Base-by-base conservation (phyloP, 2,797 vertebrate genomes). In the Poecilia picta region DNA sequence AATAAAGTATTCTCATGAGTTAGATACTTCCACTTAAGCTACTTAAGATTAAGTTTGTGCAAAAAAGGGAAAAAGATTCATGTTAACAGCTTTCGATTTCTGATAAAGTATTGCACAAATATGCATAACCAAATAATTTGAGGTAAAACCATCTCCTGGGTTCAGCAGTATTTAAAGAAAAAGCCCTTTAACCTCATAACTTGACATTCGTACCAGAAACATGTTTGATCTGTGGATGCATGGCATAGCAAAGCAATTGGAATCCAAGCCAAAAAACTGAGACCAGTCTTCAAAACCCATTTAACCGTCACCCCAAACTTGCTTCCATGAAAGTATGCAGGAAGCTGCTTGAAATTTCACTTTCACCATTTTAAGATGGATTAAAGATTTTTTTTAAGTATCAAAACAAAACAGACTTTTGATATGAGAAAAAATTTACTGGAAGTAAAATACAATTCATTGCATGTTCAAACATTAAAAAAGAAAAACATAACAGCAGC, bases 21-120 rank as follows among this genome's bases (percentile, higher is more conserved):
- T 18, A 49, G 18, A 20, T 20, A 0, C 6, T 49, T 53, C 51
- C 20, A 4, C 8, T 6, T 55, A 55, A 57, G 11, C 25, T n/a
- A 28, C 10, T 12, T n/a, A 55, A n/a, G 11, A 13, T n/a, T 2
- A 25, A 10, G 11, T n/a, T 55, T 55, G 3, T n/a, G 4, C 3
- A 11, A n/a, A n/a, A 55, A 8, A 25, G 3, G 4, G 8, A 10
- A 53, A 10, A 53, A 25, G 25, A 25, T 0, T 20, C 7, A 12
- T 16, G 2, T 18, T 3, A 68, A 25, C 36, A 70, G 41, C 41
- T 45, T 41, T 43, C 12, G 1, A 15, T 71, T 16, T 43, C 25
- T 2, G 12, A 45, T 45, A 1, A 76, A 71, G 57, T 90, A 87
- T 88, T 88, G 91, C 89, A 91, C 91, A 88, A 76, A 75, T n/a